Percentiles rank a stretch among this genome's conserved stretches.
Evolutionary conservation across 2,113 vertebrate species (phyloP).

Genomic region (Coracopsis vasa): DNA sequence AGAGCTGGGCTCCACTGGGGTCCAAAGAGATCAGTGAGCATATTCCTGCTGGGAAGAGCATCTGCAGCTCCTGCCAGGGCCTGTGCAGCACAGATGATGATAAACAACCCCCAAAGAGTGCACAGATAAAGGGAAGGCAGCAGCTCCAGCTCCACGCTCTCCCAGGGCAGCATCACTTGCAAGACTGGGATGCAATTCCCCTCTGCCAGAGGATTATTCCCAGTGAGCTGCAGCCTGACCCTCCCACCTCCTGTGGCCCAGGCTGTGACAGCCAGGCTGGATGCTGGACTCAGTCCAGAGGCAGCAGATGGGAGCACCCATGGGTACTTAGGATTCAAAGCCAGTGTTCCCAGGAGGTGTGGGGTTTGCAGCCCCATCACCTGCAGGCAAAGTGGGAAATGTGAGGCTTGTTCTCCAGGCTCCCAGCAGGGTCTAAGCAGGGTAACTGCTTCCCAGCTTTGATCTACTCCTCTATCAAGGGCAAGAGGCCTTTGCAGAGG

Average conservation of each 20-base stretch:
- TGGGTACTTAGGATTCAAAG: background rate
- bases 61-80: background rate
- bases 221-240: background rate
- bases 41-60: slow-evolving; percentile 4
- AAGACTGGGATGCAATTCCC: background rate
- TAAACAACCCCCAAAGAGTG: background rate
- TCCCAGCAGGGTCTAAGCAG: background rate
- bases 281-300: background rate
- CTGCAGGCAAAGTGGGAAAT: background rate
- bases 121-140: slow-evolving; percentile 21
- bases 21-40: background rate
- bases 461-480: background rate
- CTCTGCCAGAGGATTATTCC: background rate
- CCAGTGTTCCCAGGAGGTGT: background rate
- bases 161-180: background rate
- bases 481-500: background rate
- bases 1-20: background rate
- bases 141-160: background rate
- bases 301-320: slow-evolving; percentile 14
- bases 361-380: background rate
- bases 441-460: background rate
- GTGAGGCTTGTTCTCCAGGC: background rate
- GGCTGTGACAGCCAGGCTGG: background rate
- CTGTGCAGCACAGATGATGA: background rate
- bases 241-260: background rate